Evolutionary conservation across 2,113 vertebrate genomes (phyloP), one percentile per base, ranked within the genome.

Genomic region (Silurus glanis): DNA sequence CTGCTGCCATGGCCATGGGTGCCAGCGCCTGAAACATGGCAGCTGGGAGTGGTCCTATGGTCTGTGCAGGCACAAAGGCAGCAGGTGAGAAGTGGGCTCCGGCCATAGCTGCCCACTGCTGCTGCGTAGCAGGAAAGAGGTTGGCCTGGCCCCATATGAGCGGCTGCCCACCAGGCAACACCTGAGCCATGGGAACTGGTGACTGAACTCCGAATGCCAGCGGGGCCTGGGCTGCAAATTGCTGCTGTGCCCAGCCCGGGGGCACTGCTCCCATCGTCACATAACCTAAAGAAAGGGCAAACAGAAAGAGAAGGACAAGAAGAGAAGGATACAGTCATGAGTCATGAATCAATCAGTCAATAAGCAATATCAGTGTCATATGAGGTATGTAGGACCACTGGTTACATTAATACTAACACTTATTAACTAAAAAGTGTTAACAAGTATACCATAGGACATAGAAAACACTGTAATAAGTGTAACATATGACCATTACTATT

Each of bases 221-320:
- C 87, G 97, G 97, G 89, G 97, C 95, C 91, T 97, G 97, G 90
- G 97, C 96, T 12, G 93, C 91, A 7, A 98, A 97, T 19, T 97
- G 95, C 94, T 98, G 97, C 95, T 99, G 98, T 91, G 97, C 97
- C 98, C 98, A 99, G 92, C 96, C 97, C 17, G 98, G 96, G 88
- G 97, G 96, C 82, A 99, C 97, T 71, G 98, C 97, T 92, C 98
- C 98, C 98, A 99, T 99, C 49, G 98, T 98, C 94, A 99, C 97
- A 89, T 99, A 99, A 97, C 98, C 98, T 99, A 90, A 84, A 75
- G 12, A 53, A 0, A 47, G 25, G 56, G 25, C 62, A 9, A 75
- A 2, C 10, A 37, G n/a, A 37, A 76, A 23, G 1, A 16, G 12
- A 5, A 8, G 49, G 64, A n/a, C 59, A n/a, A 1, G n/a, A 12